Base-by-base conservation (phyloP, 2,888 invertebrate species). In the Alcis repandata region DNA sequence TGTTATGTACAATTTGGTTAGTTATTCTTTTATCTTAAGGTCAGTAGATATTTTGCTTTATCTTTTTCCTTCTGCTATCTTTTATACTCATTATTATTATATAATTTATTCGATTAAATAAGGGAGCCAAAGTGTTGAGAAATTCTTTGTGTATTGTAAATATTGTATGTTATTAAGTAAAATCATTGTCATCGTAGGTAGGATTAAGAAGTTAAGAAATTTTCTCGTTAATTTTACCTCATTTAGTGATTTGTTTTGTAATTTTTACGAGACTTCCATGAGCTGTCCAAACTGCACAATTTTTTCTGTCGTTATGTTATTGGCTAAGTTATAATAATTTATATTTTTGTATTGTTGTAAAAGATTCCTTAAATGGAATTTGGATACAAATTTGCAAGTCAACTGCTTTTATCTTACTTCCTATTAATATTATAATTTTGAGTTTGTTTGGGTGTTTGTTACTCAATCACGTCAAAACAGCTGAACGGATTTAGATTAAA, bases 51-150 rank as follows among this genome's bases (percentile, higher is more conserved):
- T 80, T 85, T 84, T 84, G 86, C 85, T 80, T 83, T 73, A 58
- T 36, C 27, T 49, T 36, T 73, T 72, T 69, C 67, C 57, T 68
- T 73, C 70, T 62, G 32, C 32, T 48, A 48, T 49, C 63, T 65
- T 56, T 57, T 65, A 60, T 89, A 90, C 89, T 90, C 91, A 89
- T 87, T 88, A 87, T 83, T 45, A 43, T 40, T 46, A 15, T 43
- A 8, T 57, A 51, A 57, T 80, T 84, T 57, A 57, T 57, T 40
- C 38, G 83, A 78, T 79, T 83, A 73, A 79, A 85, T 80, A 86
- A 86, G 86, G 86, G 85, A 90, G 89, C 91, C 91, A 91, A 91
- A 91, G 89, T 90, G 82, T 86, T 81, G 73, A 80, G 82, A 79
- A 49, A 83, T 79, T 83, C 77, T 86, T 83, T 79, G 79, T 82